Conservation (phyloP, 2,888 invertebrate species). For the Euproctis similis region DNA sequence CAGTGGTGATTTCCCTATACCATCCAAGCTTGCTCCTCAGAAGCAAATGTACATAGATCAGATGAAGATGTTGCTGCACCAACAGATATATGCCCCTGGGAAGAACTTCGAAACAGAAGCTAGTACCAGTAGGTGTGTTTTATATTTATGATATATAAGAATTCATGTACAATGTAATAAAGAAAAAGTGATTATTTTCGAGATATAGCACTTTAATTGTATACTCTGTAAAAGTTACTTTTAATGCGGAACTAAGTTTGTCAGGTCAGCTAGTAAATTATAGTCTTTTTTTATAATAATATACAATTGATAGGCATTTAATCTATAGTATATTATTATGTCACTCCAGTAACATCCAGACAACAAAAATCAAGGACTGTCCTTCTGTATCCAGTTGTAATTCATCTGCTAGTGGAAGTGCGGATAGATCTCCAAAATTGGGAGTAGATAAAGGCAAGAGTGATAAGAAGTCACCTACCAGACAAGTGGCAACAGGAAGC, state of each 20-base stretch:
- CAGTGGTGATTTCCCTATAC: conserved; percentile 69
- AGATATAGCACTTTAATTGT: no score
- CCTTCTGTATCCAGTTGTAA: background rate
- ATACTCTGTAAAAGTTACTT: no score
- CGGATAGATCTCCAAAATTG: background rate
- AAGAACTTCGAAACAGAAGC: conserved; percentile 15
- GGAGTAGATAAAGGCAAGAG: background rate
- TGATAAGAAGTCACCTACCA: conserved; percentile 3
- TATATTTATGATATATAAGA: no score
- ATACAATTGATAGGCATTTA: no score
- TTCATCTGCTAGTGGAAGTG: background rate
- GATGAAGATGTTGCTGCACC: conserved; percentile 65
- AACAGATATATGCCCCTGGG: conserved; percentile 42
- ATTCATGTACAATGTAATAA: no score
- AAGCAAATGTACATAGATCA: conserved; percentile 77
- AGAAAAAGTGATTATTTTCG: no score
- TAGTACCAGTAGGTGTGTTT: conserved; percentile 16
- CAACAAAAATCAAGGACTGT: no score
- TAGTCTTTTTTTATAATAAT: no score
- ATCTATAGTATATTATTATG: no score
- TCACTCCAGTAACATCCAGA: no score
- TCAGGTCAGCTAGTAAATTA: no score
- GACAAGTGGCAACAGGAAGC: background rate
- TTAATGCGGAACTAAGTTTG: no score
- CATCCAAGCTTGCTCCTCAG: conserved; percentile 66